These are phyloP conservation scores for Yponomeuta malinellus DNA, from an alignment of 2,888 invertebrate genomes.

Conservation along the genomic window DNA sequence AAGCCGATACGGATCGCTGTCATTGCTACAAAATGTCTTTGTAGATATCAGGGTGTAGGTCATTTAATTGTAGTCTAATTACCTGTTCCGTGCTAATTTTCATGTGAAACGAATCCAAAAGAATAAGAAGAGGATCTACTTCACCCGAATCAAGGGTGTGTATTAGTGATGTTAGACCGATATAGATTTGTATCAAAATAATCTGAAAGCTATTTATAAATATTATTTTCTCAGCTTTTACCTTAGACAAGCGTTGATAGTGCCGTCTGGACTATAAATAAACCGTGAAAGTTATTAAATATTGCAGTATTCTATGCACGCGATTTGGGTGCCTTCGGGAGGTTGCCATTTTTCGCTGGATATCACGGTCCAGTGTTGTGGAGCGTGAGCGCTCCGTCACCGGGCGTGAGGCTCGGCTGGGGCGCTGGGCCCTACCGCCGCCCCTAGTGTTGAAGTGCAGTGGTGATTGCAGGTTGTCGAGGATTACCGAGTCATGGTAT, in stretches of 20 bases:
- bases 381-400: conserved; percentile 49
- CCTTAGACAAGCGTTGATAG: conserved; percentile 75
- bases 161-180: conserved; percentile 67
- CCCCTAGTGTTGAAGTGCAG: conserved; percentile 23
- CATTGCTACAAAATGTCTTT: conserved; percentile 75
- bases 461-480: conserved; percentile 52
- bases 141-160: conserved; percentile 73
- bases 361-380: conserved; percentile 59
- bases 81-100: conserved; percentile 66
- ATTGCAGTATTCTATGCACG: conserved; percentile 67
- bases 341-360: conserved; percentile 74
- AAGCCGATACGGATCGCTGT: conserved; percentile 75
- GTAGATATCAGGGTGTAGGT: conserved; percentile 75
- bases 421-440: not conserved
- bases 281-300: conserved; percentile 74
- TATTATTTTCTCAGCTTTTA: conserved; percentile 76
- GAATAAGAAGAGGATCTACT: conserved; percentile 65
- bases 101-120: conserved; percentile 54
- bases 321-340: conserved; percentile 58
- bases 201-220: conserved; percentile 76
- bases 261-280: conserved; percentile 74
- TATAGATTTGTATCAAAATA: conserved; percentile 76
- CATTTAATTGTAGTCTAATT: conserved; percentile 67
- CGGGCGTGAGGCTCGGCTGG: conserved; percentile 10
- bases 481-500: conserved; percentile 48